Conservation (phyloP, 2,888 invertebrate species). For the Heterodera filipjevi region DNA sequence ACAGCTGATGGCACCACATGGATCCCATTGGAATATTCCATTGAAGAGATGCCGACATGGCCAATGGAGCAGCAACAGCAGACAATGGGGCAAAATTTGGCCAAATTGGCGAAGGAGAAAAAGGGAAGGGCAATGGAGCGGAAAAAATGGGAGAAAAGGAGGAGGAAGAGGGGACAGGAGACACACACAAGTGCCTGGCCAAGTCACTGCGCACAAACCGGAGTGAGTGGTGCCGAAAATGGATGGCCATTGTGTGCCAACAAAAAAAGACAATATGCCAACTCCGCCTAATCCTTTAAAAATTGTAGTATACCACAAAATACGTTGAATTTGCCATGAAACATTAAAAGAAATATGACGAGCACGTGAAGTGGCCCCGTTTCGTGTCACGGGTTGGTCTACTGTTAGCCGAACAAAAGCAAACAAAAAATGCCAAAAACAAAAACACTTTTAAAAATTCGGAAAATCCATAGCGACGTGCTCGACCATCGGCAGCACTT, state of each 20-base stretch:
- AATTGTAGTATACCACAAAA: no score
- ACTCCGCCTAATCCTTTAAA: no score
- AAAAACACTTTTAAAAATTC: constrained; percentile 4
- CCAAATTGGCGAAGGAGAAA: background rate
- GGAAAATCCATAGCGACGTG: background rate
- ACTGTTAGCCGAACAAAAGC: no score
- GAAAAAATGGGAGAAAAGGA: background rate
- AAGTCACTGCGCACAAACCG: constrained; percentile 25
- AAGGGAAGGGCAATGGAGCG: background rate
- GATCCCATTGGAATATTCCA: constrained; percentile 26
- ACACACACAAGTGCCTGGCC: constrained; percentile 15
- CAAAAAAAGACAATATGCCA: no score
- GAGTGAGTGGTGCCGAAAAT: constrained; percentile 7
- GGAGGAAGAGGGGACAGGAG: background rate
- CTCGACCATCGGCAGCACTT: background rate
- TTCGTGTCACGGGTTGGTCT: constrained; percentile 17
- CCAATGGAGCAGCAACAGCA: background rate
- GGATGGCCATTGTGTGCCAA: background rate
- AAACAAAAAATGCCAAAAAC: no score
- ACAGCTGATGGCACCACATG: constrained; percentile 1
- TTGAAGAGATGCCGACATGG: constrained; percentile 26
- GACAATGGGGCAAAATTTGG: background rate
- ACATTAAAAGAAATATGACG: no score
- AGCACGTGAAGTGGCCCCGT: constrained; percentile 24
- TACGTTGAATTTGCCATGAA: no score